Evolutionary conservation across 2,888 invertebrate species (phyloP), one percentile per base, ranked within the genome.

Genomic region (Sphaerophoria taeniata): DNA sequence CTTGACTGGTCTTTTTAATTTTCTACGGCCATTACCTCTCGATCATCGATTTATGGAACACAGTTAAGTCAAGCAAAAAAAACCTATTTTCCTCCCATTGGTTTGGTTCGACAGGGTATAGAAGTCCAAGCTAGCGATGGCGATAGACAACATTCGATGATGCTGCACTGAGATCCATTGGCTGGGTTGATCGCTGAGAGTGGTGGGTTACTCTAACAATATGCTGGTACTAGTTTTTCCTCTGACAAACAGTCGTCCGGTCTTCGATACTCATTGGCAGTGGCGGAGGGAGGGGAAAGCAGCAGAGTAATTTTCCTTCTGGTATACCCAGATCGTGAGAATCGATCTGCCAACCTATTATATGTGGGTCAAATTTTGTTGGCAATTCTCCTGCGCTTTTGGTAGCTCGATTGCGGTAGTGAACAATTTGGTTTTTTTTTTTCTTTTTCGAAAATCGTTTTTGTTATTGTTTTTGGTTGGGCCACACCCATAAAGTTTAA

Each of bases 341-440:
- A 85, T 85, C 85, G 85, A 85, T 85, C 85, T 85, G 85, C 85
- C 85, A 85, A 85, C 85, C 85, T 85, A 85, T 85, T 85, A 85
- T 76, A 85, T 85, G 80, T 85, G 81, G 85, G 85, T 85, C 85
- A 85, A 81, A 73, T 85, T 76, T 85, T 81, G 73, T 73, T 77
- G 81, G 85, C 80, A 53, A 76, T 47, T 60, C 63, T 36, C 67
- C n/a, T 24, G 24, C 24, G 24, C 24, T 24, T 43, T 43, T 43
- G 9, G 43, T 39, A 2, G 43, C 11, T 36, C 33, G 4, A 43
- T 34, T 51, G 77, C 61, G 70, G 76, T 58, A 73, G 49, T 71
- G 79, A 61, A 58, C 84, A 76, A 79, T 79, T 76, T 76, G 47
- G 73, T 72, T 60, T 79, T 65, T 84, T 73, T 77, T n/a, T 24